Base-by-base conservation (phyloP, 2,888 invertebrate genomes). In the Arrhopalites spinosus region DNA sequence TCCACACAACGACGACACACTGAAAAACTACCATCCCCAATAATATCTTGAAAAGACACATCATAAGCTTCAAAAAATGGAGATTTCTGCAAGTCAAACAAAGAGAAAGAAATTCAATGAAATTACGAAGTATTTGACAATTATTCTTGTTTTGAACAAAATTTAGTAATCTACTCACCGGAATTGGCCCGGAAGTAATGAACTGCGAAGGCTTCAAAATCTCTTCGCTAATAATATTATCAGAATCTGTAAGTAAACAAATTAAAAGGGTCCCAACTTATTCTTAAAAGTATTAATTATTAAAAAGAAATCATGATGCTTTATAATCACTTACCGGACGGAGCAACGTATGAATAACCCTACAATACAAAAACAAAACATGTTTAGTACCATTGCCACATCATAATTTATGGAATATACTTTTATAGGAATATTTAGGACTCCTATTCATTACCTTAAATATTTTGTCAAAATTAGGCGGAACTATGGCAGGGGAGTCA, bases 311-410 rank as follows among this genome's bases (percentile, higher is more conserved):
- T n/a, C n/a, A n/a, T n/a, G n/a, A n/a, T n/a, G n/a, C n/a, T n/a
- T n/a, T n/a, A n/a, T n/a, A n/a, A n/a, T n/a, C n/a, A n/a, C n/a
- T n/a, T n/a, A n/a, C n/a, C 91, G 78, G 95, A 94, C 0, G 98
- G 98, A 0, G 97, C 94, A 73, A 98, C 93, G 86, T 95, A 98
- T 0, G 97, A 97, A 85, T 98, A 98, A 43, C 96, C 94, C 92
- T 91, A 76, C 82, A 88, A 84, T 80, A 73, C 73, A 75, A 69
- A 69, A 71, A 36, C 56, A 76, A 66, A 29, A 61, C 1, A 25
- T n/a, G n/a, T n/a, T 50, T 61, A 69, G 47, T 53, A 20, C 47
- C 7, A 29, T 17, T 45, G 25, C 27, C 27, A 63, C 63, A 30
- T 20, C 23, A n/a, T 2, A 30, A 64, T 36, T 15, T 8, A 36